Evolutionary conservation across 2,888 invertebrate species (phyloP).

Genomic region (Cosmorhoe ocellata): DNA sequence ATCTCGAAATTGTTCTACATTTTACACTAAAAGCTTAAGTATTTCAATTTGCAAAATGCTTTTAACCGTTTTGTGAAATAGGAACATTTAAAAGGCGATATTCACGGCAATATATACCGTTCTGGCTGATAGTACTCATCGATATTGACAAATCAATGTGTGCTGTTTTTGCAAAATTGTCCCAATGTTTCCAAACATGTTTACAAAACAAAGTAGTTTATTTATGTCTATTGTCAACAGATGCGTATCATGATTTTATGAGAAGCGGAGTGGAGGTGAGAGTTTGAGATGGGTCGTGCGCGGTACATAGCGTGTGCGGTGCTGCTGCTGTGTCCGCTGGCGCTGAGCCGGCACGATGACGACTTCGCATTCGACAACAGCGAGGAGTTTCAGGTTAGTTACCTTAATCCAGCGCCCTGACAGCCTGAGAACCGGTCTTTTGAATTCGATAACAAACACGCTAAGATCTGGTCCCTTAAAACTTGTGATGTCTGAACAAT

Average conservation of each 20-base stretch:
- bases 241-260: conserved; percentile 71
- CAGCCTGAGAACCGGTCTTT: too few species aligned
- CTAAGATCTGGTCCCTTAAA: too few species aligned
- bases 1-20: conserved; percentile 31
- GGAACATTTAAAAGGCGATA: conserved; percentile 21
- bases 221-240: conserved; percentile 54
- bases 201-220: conserved; percentile 27
- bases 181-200: conserved; percentile 16
- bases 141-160: too few species aligned
- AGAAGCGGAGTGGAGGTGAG: conserved; percentile 42
- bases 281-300: conserved; percentile 59
- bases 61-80: conserved; percentile 19
- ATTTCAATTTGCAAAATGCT: conserved; percentile 27
- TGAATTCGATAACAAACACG: too few species aligned
- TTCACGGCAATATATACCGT: conserved; percentile 23
- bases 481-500: too few species aligned
- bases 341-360: conserved; percentile 72
- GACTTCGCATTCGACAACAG: conserved; percentile 79
- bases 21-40: conserved; percentile 27
- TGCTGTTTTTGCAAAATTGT: too few species aligned
- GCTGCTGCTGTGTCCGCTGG: conserved; percentile 69
- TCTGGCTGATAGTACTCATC: background rate
- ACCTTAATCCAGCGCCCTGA: too few species aligned
- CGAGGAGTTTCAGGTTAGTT: conserved; percentile 72
- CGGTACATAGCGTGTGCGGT: conserved; percentile 63